Evolutionary conservation across 2,113 vertebrate genomes (phyloP), one percentile per base, ranked within the genome.

Genomic region (Oostethus manadensis): DNA sequence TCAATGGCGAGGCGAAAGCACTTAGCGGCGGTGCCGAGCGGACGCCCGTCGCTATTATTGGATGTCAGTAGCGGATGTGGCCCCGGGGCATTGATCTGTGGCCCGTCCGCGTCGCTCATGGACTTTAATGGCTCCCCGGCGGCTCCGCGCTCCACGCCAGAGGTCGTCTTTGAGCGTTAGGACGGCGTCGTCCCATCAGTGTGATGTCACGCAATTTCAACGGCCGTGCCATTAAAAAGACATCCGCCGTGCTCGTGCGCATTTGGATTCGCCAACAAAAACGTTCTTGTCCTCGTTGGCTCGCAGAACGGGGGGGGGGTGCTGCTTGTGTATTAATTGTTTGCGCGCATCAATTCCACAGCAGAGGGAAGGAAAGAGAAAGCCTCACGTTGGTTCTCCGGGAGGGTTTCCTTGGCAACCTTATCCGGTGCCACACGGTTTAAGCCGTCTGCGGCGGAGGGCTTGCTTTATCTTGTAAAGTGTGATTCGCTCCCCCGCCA

Each of bases 371-470:
- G 60, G 68, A 49, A 64, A 57, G n/a, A n/a, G n/a, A 45, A 69
- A 61, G 64, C 47, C 17, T 13, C 80, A 71, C 62, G 76, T 86
- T 87, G 87, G 87, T 80, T 87, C 76, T 71, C 64, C 76, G 45
- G 68, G 62, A 83, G 73, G 72, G 89, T 90, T 89, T 88, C 88
- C 87, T 78, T 84, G 86, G 87, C 86, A 90, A 90, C 89, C 76
- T 77, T 89, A 89, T 90, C 88, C 74, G 78, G 84, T 80, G 80
- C 85, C 89, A 88, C 76, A 83, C 81, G 85, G 84, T 85, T 77
- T 78, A 78, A 85, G 77, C 78, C 51, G 73, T 51, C 81, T 83
- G 78, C 76, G 60, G 48, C 14, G 10, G 80, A 40, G 21, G 74
- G 66, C 68, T n/a, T 77, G 76, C 76, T 87, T 86, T 84, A 86